Base-by-base conservation (phyloP, 1,140 invertebrate genomes). In the Drosophila kohkoa region DNA sequence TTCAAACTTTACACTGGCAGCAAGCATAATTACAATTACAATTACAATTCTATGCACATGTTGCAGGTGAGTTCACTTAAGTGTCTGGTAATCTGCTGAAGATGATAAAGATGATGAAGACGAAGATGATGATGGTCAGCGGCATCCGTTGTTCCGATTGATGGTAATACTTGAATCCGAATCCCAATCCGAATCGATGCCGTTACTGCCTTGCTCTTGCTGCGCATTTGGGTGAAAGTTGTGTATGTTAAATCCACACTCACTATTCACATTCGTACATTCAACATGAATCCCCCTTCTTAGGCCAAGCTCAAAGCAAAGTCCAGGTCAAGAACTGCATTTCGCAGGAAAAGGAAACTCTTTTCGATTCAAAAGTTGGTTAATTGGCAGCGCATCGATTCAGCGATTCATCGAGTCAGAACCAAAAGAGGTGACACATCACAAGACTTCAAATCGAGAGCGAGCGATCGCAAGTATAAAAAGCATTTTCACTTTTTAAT, bases 401-500 rank as follows among this genome's bases (percentile, higher is more conserved):
- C 76, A 20, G 20, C 20, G 20, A 20, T 20, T 20, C 35, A 49
- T 67, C 15, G 43, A 55, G 32, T 16, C 76, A 82, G 81, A 83
- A 85, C 54, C 38, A 51, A 25, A 28, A 32, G 11, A 51, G 41
- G 41, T 46, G 43, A 46, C 45, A 35, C 25, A 35, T 35, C 51
- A 46, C 63, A 48, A 76, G 55, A 71, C 13, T 58, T 7, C 35
- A 55, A 55, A 38, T 55, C 52, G 55, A 28, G 51, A 52, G 45
- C 63, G 32, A 28, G 58, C 20, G 20, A 63, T 30, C 46, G 43
- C 25, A 55, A 60, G 66, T 45, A 55, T 68, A 63, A 63, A 25
- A 63, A 49, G 63, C 76, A 81, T 91, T 91, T 91, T 91, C 88
- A 91, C 88, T 91, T 91, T 90, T 91, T 85, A 91, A 91, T 91